These are phyloP conservation scores for Andrena cerasifolii DNA, from an alignment of 1,140 invertebrate species.

Conservation along the genomic window DNA sequence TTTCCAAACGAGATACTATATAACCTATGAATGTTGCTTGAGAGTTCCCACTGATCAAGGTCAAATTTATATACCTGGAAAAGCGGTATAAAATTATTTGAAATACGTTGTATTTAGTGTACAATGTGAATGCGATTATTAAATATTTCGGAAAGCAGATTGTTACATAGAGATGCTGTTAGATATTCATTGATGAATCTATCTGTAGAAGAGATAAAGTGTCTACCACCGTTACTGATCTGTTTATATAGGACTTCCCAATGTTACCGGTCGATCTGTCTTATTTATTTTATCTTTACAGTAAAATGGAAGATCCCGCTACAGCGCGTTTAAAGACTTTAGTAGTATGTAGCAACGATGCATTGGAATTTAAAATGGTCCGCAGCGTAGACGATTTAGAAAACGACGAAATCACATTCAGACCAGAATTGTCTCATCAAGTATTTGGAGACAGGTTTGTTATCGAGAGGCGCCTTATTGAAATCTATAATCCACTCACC, in stretches of 20 bases:
- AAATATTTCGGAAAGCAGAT: too few relatives aligned
- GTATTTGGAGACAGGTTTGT: conserved; percentile 92
- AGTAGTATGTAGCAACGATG: conserved; percentile 88
- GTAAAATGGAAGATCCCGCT: conserved; percentile 78
- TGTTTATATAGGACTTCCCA: too few relatives aligned
- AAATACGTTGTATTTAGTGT: neutral
- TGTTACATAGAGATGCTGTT: too few relatives aligned
- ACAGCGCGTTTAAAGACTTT: conserved; percentile 84
- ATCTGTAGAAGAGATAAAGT: neutral
- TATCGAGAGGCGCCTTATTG: neutral
- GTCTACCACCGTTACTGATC: neutral
- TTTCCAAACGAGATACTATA: neutral
- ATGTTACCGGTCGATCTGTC: neutral
- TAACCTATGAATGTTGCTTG: conserved; percentile 32
- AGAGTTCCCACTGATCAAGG: conserved; percentile 4
- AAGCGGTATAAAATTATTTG: neutral
- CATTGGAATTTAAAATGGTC: conserved; percentile 90
- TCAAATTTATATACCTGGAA: conserved; percentile 14
- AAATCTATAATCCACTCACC: neutral
- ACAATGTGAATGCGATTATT: neutral
- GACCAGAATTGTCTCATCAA: conserved; percentile 96
- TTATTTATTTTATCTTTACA: conserved; percentile 38
- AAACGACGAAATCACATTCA: conserved; percentile 88
- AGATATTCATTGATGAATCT: neutral
- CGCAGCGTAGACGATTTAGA: conserved; percentile 87